phyloP scores from a whole-genome alignment of 2,888 invertebrate genomes.

The Petrolisthes manimaculis region DNA sequence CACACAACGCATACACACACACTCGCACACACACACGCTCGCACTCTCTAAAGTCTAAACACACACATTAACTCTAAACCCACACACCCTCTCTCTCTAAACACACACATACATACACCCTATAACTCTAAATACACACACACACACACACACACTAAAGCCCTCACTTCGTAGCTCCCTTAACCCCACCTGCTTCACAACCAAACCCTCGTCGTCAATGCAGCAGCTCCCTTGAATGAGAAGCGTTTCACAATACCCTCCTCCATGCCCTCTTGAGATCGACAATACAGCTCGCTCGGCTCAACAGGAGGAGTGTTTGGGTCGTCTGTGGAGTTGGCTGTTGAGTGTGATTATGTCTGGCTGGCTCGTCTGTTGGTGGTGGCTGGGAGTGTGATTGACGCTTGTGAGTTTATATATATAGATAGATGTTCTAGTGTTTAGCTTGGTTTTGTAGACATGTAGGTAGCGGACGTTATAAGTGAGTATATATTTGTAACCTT shows the following conservation, averaged over 20 bases:
- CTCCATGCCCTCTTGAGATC: constrained; percentile 34
- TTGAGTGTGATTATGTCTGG: constrained; percentile 25
- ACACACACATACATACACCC: not conserved
- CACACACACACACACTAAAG: not conserved
- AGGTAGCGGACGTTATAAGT: too few species aligned
- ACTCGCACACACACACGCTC: not conserved
- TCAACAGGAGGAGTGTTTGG: constrained; percentile 35
- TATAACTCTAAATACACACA: too few species aligned
- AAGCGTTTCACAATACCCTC: constrained; percentile 23
- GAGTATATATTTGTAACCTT: too few species aligned
- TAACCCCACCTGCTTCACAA: too few species aligned
- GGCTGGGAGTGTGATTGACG: not conserved
- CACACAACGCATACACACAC: not conserved
- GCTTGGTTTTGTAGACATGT: too few species aligned
- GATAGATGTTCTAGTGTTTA: too few species aligned
- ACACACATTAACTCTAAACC: too few species aligned
- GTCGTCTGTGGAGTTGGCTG: constrained; percentile 26
- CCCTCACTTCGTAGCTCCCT: not conserved
- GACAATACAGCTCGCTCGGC: constrained; percentile 37
- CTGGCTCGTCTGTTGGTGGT: not conserved
- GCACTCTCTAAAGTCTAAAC: not conserved
- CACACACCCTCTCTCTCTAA: not conserved
- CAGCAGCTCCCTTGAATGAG: too few species aligned
- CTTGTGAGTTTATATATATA: too few species aligned
- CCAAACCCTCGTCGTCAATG: too few species aligned